Evolutionary conservation across 2,113 vertebrate species (phyloP), one percentile per base, ranked within the genome.

Genomic region (Dascyllus trimaculatus): DNA sequence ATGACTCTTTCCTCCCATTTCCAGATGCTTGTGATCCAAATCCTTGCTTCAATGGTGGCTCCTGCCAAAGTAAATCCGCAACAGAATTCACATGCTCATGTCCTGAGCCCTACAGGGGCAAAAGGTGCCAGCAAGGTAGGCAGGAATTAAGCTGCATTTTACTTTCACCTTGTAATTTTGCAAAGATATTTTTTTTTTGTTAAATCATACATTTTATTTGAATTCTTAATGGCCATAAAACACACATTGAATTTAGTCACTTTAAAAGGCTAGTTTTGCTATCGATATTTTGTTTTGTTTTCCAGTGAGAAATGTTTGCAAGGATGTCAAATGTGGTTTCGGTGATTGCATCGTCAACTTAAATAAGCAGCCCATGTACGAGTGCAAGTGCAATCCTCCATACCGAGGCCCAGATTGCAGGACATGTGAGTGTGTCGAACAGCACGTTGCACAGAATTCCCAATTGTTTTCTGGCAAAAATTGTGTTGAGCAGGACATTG

Each of bases 321-420:
- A 77, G 49, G 53, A 66, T 11, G 19, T 77, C 60, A 49, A 0
- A 49, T 82, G 80, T 40, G 67, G 61, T 15, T 10, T 1, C 4
- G 73, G 80, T 56, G 45, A 72, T 48, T 82, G 80, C n/a, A 22
- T 82, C 6, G 11, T 56, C 18, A 56, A 66, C 74, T 4, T 77
- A 1, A 71, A 49, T 0, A 76, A 60, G 22, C 4, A 1, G 0
- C 72, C 72, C 1, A 77, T 8, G 40, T 71, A 77, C 8, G 38
- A 66, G 67, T 77, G 80, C 80, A 82, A 66, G 35, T 82, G 80
- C 54, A 77, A 2, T 17, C 25, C 61, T 24, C 80, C 73, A 2
- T 82, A 2, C 54, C 25, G 40, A 18, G 80, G 80, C 19, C 17
- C 73, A 0, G 11, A 82, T 54, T 82, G 80, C 73, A 77, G 43